Conservation (phyloP, 2,797 vertebrate genomes). For the Artibeus lituratus region DNA sequence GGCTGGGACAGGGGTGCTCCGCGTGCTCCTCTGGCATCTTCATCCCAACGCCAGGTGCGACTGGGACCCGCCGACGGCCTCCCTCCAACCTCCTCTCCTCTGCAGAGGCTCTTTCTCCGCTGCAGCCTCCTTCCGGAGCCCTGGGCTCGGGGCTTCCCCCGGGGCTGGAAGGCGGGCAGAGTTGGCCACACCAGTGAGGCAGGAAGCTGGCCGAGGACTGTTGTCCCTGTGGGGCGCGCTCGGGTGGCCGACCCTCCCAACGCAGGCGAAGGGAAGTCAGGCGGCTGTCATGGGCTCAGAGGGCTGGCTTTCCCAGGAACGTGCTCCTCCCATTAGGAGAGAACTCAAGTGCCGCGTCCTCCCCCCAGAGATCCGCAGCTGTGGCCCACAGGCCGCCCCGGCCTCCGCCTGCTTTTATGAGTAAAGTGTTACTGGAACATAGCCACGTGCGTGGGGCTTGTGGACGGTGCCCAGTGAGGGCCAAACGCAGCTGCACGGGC, state of each 20-base stretch:
- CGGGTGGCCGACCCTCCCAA: not conserved
- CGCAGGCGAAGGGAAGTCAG: not conserved
- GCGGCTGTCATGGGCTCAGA: not conserved
- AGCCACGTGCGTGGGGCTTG: rapidly evolving
- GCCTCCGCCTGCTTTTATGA: not conserved
- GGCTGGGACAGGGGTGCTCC: rapidly evolving
- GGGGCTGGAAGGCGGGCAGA: not conserved
- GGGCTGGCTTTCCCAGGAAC: not conserved
- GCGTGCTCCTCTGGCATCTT: not conserved
- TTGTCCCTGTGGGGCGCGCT: not conserved
- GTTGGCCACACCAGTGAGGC: not conserved
- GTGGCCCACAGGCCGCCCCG: not conserved
- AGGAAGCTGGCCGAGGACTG: not conserved
- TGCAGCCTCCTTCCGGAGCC: not conserved
- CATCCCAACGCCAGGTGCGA: not conserved
- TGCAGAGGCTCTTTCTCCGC: not conserved
- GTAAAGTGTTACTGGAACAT: not conserved
- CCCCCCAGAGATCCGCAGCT: rapidly evolving
- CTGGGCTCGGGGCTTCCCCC: not conserved
- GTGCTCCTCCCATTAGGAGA: not conserved
- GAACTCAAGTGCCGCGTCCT: not conserved
- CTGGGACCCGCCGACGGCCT: not conserved
- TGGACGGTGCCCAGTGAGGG: not conserved
- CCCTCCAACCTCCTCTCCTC: not conserved
- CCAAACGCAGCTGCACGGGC: too few species aligned